Base-by-base conservation (phyloP, 1,140 invertebrate species). In the Pentalonia nigronervosa region DNA sequence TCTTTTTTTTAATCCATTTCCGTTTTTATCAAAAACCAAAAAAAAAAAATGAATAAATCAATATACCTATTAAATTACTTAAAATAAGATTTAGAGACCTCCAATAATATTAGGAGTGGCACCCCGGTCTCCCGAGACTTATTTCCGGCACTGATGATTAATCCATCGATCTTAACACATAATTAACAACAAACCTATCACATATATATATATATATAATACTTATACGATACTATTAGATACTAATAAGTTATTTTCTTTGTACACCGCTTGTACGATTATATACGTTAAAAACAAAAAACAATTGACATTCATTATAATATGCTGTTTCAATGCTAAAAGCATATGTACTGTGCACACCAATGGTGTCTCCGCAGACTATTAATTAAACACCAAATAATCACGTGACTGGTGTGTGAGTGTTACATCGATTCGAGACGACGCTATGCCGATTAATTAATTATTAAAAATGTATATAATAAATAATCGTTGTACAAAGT, bases 121-220 rank as follows among this genome's bases (percentile, higher is more conserved):
- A n/a, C n/a, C n/a, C n/a, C n/a, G n/a, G n/a, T n/a, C n/a, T n/a
- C n/a, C n/a, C n/a, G n/a, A n/a, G n/a, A n/a, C n/a, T n/a, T n/a
- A n/a, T n/a, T n/a, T n/a, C n/a, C n/a, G n/a, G n/a, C n/a, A n/a
- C n/a, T n/a, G n/a, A 67, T n/a, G 60, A 67, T n/a, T 76, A n/a
- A 76, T 14, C 60, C 14, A 17, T n/a, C 60, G 60, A n/a, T n/a
- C 30, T 76, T 76, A n/a, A 76, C n/a, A 23, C n/a, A 76, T 76
- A 76, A 76, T 76, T 76, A 76, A 76, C 60, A 76, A 76, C 60
- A 76, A 76, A 76, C n/a, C 60, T 76, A n/a, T n/a, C n/a, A 76
- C 11, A 67, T n/a, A 23, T 41, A 41, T 41, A 41, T 41, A 2
- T 2, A 30, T 14, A 53, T 67, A 67, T 67, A 67, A 14, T 67